Conservation (phyloP, 2,797 vertebrate genomes). For the Erpetoichthys calabaricus region DNA sequence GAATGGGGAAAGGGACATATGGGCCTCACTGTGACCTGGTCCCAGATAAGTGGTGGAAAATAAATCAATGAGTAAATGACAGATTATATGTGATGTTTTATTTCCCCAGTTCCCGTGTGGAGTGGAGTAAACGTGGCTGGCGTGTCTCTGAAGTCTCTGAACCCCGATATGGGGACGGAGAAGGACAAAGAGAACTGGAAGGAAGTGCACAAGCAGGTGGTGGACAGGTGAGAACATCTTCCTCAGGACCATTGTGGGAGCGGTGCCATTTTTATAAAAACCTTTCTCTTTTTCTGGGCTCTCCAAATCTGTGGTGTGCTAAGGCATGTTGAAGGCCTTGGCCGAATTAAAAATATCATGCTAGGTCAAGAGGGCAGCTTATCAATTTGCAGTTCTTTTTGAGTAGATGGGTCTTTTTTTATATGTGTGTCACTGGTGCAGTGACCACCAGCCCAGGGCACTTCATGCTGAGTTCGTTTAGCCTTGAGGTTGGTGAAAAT, state of each 20-base stretch:
- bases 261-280: background rate
- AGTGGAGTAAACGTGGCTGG: conserved; percentile 90
- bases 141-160: conserved; percentile 70
- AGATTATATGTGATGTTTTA: background rate
- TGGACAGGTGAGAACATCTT: conserved; percentile 67
- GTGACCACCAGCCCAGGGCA: too few relatives aligned
- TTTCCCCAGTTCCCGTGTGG: conserved; percentile 78
- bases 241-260: background rate
- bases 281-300: background rate
- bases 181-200: conserved; percentile 83
- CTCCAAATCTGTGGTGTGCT: background rate
- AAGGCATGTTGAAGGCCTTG: background rate
- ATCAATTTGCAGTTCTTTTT: too few relatives aligned
- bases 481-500: too few relatives aligned
- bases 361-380: too few relatives aligned
- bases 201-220: conserved; percentile 76
- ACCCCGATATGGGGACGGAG: conserved; percentile 71
- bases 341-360: too few relatives aligned
- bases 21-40: too few relatives aligned
- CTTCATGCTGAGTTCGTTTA: too few relatives aligned
- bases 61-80: too few relatives aligned
- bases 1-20: too few relatives aligned
- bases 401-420: too few relatives aligned
- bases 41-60: too few relatives aligned
- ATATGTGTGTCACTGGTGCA: too few relatives aligned